Base-by-base conservation (phyloP, 2,888 invertebrate species). In the Torymus auratus region DNA sequence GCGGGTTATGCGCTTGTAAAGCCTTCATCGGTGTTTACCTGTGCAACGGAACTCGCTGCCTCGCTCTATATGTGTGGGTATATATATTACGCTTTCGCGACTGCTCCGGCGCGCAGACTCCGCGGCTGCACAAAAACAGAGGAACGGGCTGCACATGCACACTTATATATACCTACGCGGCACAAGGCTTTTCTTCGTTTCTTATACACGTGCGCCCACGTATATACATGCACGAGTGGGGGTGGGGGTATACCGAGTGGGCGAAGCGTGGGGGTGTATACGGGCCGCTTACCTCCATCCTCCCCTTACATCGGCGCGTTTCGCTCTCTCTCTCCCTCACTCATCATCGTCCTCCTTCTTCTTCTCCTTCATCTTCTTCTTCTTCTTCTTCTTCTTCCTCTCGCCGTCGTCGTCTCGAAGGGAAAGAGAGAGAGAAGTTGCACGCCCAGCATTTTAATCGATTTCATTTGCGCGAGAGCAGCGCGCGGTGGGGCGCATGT, bases 361-460 rank as follows among this genome's bases (percentile, higher is more conserved):
- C 69, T 78, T 83, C 83, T 84, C 78, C 84, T 82, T 83, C 85
- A 84, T 53, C 58, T 17, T 56, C 58, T 53, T 60, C 70, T 53
- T 65, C 69, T 75, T 85, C 84, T 87, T 90, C 87, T 88, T 89
- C 89, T 90, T 91, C 91, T 91, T 91, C 91, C 91, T 91, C 91
- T 15, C 4, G 64, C 7, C 15, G 10, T 23, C 91, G 91, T 23
- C 92, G 92, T 7, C 7, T 41, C 41, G 41, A 5, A 41, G 41
- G 41, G 7, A 41, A 41, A 41, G 41, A 41, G 41, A 41, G 41
- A 41, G 41, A 92, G 92, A 92, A 92, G 92, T 92, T 92, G 92
- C 92, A 76, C 82, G 92, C 92, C 92, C 93, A 93, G 93, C 93
- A 93, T 93, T 93, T 93, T 93, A 93, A 93, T 93, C 93, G 93